Evolutionary conservation across 2,113 vertebrate species (phyloP), one percentile per base, ranked within the genome.

Genomic region (Jaculus jaculus): DNA sequence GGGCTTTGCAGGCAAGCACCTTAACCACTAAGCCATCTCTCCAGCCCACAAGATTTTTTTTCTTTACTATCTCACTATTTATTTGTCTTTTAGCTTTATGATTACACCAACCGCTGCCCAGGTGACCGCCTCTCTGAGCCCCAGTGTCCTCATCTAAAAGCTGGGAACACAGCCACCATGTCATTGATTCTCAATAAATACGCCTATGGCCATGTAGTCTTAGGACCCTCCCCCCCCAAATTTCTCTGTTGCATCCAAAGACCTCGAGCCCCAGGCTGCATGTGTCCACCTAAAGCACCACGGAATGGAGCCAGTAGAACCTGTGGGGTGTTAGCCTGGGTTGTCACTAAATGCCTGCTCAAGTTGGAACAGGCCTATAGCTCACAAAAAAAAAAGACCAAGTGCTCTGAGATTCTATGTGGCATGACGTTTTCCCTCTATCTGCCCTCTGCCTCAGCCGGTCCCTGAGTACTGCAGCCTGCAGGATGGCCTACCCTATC

Each of bases 401-500:
- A 69, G 54, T 21, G n/a, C n/a, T 21, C 5, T 32, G 66, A 37
- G 83, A 32, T 16, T 84, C 1, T 0, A 1, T 63, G 39, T 94
- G 84, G 96, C n/a, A 2, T 1, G 0, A 9, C 30, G 4, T 61
- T 68, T 51, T 24, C 61, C 58, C n/a, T 87, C 47, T 90, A 63
- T 89, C 61, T 42, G 6, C 0, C 39, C 84, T n/a, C 72, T 95
- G 89, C 63, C 28, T 84, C 81, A 99, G 99, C 96, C 95, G 7
- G 97, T 97, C 3, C 98, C 98, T 15, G 98, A 99, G 97, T 99
- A 98, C 95, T 89, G 96, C 96, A 99, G 98, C 63, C 96, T 99
- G 0, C 98, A 99, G 95, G 98, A 99, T 87, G 95, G 58, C 72
- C 98, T 99, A 89, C 98, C 98, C 93, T 99, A 99, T 92, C 97